Evolutionary conservation across 2,113 vertebrate species (phyloP).

Genomic region (Oreochromis tanganicae): DNA sequence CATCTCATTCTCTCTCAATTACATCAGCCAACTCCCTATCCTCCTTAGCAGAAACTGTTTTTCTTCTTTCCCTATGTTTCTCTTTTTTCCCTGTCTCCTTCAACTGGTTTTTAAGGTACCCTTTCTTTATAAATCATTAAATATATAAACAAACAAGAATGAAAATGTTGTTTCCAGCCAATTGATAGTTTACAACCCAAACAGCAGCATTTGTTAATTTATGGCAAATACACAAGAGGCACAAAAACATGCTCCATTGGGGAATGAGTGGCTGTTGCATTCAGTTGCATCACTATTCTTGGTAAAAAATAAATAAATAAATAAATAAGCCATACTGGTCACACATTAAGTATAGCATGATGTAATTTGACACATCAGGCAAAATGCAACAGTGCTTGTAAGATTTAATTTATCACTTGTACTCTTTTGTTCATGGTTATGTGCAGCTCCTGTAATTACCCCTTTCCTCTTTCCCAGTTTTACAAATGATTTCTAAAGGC

Average conservation of each 20-base stretch:
- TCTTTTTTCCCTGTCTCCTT: neutral
- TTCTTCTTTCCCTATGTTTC: slow-evolving; percentile 27
- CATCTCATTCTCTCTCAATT: slow-evolving; percentile 75
- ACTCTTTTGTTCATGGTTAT: neutral
- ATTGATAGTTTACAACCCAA: neutral
- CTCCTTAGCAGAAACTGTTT: slow-evolving; percentile 45
- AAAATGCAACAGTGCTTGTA: neutral
- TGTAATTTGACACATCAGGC: slow-evolving; percentile 25
- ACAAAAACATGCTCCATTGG: neutral
- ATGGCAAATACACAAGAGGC: neutral
- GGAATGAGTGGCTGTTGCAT: slow-evolving; percentile 30
- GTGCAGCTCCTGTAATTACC: neutral
- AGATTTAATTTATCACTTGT: slow-evolving; percentile 26
- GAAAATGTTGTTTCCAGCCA: neutral
- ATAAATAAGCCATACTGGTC: slow-evolving; percentile 13
- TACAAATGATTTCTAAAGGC: neutral
- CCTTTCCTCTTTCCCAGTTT: neutral
- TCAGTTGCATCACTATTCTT: slow-evolving; percentile 44
- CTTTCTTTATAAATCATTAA: neutral
- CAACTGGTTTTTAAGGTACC: neutral
- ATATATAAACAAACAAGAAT: neutral
- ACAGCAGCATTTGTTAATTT: neutral
- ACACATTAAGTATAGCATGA: neutral
- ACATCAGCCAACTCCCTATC: slow-evolving; percentile 64
- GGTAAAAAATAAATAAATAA: neutral